These are phyloP conservation scores for Acanthis flammea DNA, from an alignment of 2,797 vertebrate genomes.

Conservation along the genomic window DNA sequence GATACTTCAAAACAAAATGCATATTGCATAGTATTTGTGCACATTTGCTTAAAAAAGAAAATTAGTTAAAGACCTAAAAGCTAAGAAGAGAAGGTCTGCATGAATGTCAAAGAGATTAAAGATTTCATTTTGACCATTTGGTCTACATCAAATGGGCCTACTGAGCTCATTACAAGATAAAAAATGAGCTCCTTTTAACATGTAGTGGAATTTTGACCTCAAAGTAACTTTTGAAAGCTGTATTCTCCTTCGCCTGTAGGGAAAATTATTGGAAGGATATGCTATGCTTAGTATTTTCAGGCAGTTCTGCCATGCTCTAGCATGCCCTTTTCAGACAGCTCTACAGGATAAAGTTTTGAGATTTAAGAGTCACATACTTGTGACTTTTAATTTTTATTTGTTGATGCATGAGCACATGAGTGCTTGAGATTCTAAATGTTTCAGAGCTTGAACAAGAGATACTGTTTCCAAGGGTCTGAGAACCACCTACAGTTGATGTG, in stretches of 20 bases:
- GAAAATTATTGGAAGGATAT: background rate
- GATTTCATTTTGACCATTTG: background rate
- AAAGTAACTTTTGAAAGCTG: background rate
- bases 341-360: background rate
- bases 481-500: background rate
- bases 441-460: background rate
- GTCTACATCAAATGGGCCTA: background rate
- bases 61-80: background rate
- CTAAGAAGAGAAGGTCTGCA: background rate
- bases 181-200: background rate
- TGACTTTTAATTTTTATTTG: background rate
- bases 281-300: background rate
- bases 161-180: background rate
- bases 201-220: background rate
- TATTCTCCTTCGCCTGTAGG: background rate
- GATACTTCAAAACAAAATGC: background rate
- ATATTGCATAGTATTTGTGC: background rate
- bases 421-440: background rate
- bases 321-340: no score
- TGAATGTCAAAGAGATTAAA: background rate
- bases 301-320: background rate
- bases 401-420: background rate
- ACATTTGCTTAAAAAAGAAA: background rate
- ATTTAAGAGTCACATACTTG: background rate
- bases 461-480: background rate